Evolutionary conservation across 2,113 vertebrate species (phyloP), one percentile per base, ranked within the genome.

Genomic region (Myotis yumanensis): DNA sequence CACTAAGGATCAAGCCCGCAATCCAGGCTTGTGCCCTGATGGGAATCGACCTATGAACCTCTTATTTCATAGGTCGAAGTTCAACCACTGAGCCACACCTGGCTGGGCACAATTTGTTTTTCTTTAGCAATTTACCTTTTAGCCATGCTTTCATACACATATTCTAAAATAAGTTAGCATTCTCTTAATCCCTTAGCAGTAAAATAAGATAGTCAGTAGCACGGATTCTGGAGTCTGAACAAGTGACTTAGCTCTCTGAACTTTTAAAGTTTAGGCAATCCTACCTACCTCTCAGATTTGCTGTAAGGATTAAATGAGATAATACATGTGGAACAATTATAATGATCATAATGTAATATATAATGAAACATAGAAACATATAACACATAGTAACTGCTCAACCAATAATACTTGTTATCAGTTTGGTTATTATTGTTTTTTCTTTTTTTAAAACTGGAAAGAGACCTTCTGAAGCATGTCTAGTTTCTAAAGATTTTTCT

Each of bases 401-500:
- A 22, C 25, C 76, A 84, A 30, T 28, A 46, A 23, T 12, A 75
- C 25, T 64, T 20, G 32, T 62, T 48, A 14, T 46, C 62, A 92
- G 25, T 37, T 76, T 77, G 76, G 4, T 68, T 66, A 35, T 79
- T 83, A 6, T 32, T 89, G 22, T 30, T 73, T 77, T 73, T 81
- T 69, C 48, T 91, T 15, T 75, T 93, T 35, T 46, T 68, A 66
- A 66, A 90, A 83, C 35, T 66, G 76, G 40, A 64, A 76, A 71
- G 54, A 85, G 16, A 75, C 23, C 28, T 93, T 88, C 37, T 94
- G 48, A 81, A 82, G 37, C 15, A 72, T n/a, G 6, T 14, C 32
- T 48, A 72, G 22, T 75, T 75, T 91, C 76, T 86, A 91, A 93
- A 52, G n/a, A 59, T 46, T 84, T 86, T 95, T 77, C 25, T 77